A percentile compares a stretch with the other conserved stretches of the same genome.
Evolutionary conservation across 2,888 invertebrate genomes (phyloP).

Genomic region (Melipona bicolor): DNA sequence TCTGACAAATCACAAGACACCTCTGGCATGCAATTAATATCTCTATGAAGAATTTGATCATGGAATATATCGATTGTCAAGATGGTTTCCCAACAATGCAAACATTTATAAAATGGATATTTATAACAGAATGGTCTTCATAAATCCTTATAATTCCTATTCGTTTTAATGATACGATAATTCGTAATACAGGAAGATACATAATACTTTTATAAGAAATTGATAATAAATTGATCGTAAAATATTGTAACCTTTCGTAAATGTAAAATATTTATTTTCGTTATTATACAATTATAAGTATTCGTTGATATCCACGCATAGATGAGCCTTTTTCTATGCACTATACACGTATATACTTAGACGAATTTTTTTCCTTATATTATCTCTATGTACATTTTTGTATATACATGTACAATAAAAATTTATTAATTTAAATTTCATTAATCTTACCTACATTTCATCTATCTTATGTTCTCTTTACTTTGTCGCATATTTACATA

Average conservation of each 20-base stretch:
- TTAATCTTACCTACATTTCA: not conserved
- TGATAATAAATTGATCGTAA: constrained; percentile 9
- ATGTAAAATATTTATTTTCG: constrained; percentile 48
- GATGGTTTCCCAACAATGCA: not conserved
- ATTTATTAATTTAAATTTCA: not conserved
- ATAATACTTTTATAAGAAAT: not conserved
- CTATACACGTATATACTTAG: not conserved
- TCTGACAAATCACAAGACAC: not conserved
- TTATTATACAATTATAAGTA: constrained; percentile 25
- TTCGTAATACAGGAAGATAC: not conserved
- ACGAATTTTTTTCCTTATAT: not conserved
- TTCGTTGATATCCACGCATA: not conserved
- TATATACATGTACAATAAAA: not conserved
- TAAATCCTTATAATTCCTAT: not conserved
- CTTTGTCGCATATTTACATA: not conserved
- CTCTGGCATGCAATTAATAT: not conserved
- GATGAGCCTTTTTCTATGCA: no score
- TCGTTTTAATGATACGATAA: not conserved
- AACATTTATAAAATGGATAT: not conserved
- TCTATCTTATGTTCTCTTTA: not conserved
- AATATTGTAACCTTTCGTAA: not conserved
- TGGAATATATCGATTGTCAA: not conserved
- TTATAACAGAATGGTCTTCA: not conserved
- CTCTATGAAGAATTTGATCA: not conserved
- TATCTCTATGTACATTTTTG: not conserved